Evolutionary conservation across 2,113 vertebrate species (phyloP).

Genomic region (Seriola rivoliana): DNA sequence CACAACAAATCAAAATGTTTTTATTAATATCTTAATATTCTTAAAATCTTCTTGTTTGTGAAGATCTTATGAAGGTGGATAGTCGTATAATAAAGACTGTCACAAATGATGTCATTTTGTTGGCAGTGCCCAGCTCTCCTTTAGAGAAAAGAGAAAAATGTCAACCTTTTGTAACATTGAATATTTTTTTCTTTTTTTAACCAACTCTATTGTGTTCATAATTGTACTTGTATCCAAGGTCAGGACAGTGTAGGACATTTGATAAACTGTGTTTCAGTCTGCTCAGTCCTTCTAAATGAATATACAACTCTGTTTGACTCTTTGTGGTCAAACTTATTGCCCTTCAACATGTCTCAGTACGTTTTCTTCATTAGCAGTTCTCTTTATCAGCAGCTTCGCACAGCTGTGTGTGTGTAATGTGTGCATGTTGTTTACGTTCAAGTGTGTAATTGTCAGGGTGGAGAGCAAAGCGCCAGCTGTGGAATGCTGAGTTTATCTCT

Average conservation of each 20-base stretch:
- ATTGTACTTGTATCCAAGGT: constrained; percentile 1
- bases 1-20: not conserved
- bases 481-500: constrained; percentile 69
- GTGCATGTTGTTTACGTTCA: constrained; percentile 30
- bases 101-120: not conserved
- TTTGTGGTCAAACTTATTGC: not conserved
- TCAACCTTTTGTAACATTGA: not conserved
- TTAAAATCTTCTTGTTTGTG: not conserved
- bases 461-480: constrained; percentile 60
- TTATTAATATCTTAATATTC: not conserved
- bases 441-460: constrained; percentile 65
- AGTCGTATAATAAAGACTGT: not conserved
- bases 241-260: not conserved
- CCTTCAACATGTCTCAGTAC: not conserved
- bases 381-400: constrained; percentile 6
- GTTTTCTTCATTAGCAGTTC: no score
- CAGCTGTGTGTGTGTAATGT: constrained; percentile 5
- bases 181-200: not conserved
- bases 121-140: not conserved
- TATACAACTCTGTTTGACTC: not conserved
- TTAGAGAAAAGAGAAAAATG: not conserved
- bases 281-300: not conserved
- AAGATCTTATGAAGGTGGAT: no score
- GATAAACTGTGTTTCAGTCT: not conserved
- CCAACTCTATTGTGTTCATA: not conserved